Base-by-base conservation (phyloP, 2,888 invertebrate species). In the Pemphredon lugubris region DNA sequence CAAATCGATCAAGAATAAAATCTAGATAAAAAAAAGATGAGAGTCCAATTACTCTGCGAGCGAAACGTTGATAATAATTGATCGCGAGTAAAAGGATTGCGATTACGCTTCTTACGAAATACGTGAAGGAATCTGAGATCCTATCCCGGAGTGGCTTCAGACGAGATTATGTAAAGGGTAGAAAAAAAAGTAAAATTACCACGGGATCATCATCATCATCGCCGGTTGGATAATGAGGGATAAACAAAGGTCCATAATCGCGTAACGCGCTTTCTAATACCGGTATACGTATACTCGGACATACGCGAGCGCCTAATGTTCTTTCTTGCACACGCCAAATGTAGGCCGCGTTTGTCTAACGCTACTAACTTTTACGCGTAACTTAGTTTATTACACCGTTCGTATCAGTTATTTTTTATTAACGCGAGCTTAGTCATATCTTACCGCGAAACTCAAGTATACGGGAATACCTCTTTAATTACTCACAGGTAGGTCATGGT, bases 261-360 rank as follows among this genome's bases (percentile, higher is more conserved):
- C 79, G 78, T 81, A 84, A 84, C 80, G 77, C 82, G 77, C 84
- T 84, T 83, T 83, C 84, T 84, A 84, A 77, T 76, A 75, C 72
- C 65, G 45, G 50, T 48, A 77, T 76, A 75, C 72, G 63, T 44
- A 47, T 48, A 58, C 66, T 53, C 34, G 77, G 63, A 58, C 64
- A 59, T 67, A 39, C 30, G 59, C 66, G 50, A 57, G 63, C 59
- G 51, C 20, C 72, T 59, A 65, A 50, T 14, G 45, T 32, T 34
- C 63, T 45, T 50, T 63, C 58, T 11, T 42, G 40, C 34, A 37
- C 26, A 30, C 23, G 23, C 34, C 9, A 48, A 30, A 66, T 72
- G 45, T 70, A 20, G 60, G 54, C 65, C 63, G 50, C 51, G 51
- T 61, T 67, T 55, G 51, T 34, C 61, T 57, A 66, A 60, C 44